Percentiles rank a stretch among this genome's conserved stretches.
phyloP scores from a whole-genome alignment of 2,888 invertebrate species.

The Morpho helenor region DNA sequence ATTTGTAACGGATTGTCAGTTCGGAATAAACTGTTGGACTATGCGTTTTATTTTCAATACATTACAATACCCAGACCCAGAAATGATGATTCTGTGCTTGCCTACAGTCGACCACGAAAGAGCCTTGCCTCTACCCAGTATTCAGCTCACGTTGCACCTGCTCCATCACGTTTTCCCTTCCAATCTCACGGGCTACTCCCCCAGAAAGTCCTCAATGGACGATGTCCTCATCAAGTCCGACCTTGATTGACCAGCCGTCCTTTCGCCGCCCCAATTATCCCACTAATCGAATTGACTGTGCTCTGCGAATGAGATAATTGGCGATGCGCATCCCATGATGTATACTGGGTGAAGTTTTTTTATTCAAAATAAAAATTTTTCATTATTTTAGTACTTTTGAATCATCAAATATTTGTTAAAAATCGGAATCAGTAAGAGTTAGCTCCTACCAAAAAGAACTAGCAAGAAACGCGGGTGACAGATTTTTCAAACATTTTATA shows the following conservation, averaged over 20 bases:
- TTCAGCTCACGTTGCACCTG: not conserved
- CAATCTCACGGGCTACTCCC: not conserved
- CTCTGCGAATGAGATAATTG: conserved; percentile 68
- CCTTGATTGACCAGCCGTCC: conserved; percentile 50
- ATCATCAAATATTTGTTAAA: too few species aligned
- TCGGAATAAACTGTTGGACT: too few species aligned
- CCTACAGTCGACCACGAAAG: conserved; percentile 31
- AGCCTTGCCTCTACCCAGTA: conserved; percentile 21
- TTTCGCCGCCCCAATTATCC: conserved; percentile 60
- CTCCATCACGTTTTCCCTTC: conserved; percentile 12
- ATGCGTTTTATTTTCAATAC: too few species aligned
- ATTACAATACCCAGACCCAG: too few species aligned
- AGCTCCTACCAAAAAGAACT: too few species aligned
- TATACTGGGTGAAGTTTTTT: conserved; percentile 39
- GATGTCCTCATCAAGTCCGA: conserved; percentile 34
- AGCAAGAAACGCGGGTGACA: too few species aligned
- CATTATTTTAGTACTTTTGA: too few species aligned
- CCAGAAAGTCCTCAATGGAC: conserved; percentile 18
- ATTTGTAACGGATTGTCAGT: too few species aligned
- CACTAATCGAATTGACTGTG: conserved; percentile 73
- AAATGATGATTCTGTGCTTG: too few species aligned
- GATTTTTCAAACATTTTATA: too few species aligned
- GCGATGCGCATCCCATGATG: conserved; percentile 55
- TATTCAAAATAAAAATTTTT: not conserved
- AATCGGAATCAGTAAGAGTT: too few species aligned